These are phyloP conservation scores for Otocyon megalotis DNA, from an alignment of 2,113 vertebrate genomes.

Conservation along the genomic window DNA sequence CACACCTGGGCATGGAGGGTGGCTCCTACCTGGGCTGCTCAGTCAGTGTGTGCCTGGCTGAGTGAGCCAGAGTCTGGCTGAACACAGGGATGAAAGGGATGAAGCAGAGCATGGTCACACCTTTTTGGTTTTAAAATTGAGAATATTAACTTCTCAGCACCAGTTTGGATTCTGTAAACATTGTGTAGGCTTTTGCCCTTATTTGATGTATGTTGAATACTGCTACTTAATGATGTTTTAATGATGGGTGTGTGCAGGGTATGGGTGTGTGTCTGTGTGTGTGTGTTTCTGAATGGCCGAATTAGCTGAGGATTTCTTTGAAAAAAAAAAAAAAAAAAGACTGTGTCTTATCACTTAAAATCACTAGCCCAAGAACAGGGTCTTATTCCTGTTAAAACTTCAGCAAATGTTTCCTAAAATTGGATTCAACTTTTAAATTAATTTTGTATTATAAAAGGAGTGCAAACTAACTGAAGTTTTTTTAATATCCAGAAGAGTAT, in stretches of 20 bases:
- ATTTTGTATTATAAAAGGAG: constrained; percentile 29
- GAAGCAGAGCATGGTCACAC: neutral
- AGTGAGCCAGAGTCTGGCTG: neutral
- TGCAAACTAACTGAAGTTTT: neutral
- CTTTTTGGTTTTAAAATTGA: neutral
- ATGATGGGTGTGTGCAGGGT: neutral
- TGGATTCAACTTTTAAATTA: neutral
- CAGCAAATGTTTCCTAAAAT: neutral
- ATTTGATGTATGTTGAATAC: neutral
- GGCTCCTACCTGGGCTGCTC: neutral
- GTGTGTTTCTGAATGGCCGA: neutral
- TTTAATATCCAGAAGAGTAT: neutral
- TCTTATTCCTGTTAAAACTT: neutral
- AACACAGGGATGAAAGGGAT: neutral
- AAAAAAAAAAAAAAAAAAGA: neutral
- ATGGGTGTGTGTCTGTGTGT: neutral
- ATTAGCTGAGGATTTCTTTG: neutral
- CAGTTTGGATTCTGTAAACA: neutral
- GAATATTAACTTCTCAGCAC: neutral
- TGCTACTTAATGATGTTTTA: neutral
- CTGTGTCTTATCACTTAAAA: neutral
- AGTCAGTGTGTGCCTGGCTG: fast-evolving
- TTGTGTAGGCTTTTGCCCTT: neutral
- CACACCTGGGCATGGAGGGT: neutral
- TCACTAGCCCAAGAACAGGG: neutral